phyloP scores from a whole-genome alignment of 2,888 invertebrate genomes.

The Caprella mutica region DNA sequence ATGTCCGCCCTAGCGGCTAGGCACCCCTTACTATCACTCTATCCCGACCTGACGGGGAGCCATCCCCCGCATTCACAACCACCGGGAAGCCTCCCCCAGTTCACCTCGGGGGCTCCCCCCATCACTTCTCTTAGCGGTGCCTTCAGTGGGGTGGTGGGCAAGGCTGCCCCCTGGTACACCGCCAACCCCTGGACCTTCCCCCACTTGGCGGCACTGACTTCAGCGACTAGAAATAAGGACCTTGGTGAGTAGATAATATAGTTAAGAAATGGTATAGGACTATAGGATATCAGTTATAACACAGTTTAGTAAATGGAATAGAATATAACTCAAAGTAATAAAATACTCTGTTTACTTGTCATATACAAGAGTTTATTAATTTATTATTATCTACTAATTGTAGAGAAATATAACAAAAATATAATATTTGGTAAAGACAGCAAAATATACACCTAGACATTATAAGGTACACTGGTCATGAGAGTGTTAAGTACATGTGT shows the following conservation, averaged over 20 bases:
- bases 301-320: not conserved
- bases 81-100: slow-evolving; percentile 14
- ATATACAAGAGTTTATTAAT: not conserved
- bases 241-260: slow-evolving; percentile 16
- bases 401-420: no score
- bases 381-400: not conserved
- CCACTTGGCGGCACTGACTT: slow-evolving; percentile 26
- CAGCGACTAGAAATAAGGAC: slow-evolving; percentile 19
- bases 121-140: slow-evolving; percentile 16
- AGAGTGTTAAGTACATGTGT: no score
- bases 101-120: slow-evolving; percentile 15
- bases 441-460: not conserved
- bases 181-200: slow-evolving; percentile 25
- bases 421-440: not conserved
- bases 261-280: not conserved
- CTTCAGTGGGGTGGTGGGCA: slow-evolving; percentile 14
- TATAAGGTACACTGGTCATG: no score
- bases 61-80: slow-evolving; percentile 6
- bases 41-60: slow-evolving; percentile 22
- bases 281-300: not conserved
- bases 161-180: slow-evolving; percentile 23
- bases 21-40: slow-evolving; percentile 27
- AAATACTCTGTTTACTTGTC: not conserved
- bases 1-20: slow-evolving; percentile 28
- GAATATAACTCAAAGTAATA: not conserved